Evolutionary conservation across 2,113 vertebrate species (phyloP), one percentile per base, ranked within the genome.

Genomic region (Centropus bengalensis): DNA sequence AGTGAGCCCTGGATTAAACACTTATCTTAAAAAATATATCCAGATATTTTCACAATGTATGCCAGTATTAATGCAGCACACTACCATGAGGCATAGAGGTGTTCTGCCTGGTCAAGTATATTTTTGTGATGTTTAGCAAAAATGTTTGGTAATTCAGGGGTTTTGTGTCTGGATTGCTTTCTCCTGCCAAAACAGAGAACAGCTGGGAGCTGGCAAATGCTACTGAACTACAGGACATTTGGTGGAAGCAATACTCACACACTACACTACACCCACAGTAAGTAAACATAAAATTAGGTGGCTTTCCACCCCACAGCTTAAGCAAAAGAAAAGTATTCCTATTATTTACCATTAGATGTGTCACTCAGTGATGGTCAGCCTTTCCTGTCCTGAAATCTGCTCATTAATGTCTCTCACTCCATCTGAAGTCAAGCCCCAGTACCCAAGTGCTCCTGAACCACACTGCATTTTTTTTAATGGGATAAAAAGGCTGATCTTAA

Each of bases 221-320:
- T 58, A 63, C 36, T 1, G 1, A 78, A 71, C 36, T 66, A 28
- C 69, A 73, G 49, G 47, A 54, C 67, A 89, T 52, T 68, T 64
- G 71, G 49, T 60, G 33, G 70, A 92, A 91, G 67, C 54, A 93
- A 52, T 38, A 51, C 18, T 78, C 40, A 2, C 17, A 45, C 20
- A 23, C 5, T 62, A 62, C 62, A 30, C 44, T 49, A 20, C 9
- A 73, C 30, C 56, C 86, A 84, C 81, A 87, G 86, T 78, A 96
- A 91, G 49, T 75, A 89, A 95, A 60, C 82, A 93, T 51, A 94
- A n/a, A 64, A 40, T 91, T 62, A 87, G 60, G 56, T 28, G 30
- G 56, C 64, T 40, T 82, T 84, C 56, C 52, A 71, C 26, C 4
- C 54, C 49, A 19, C 11, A 79, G n/a, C 14, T 67, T 19, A 23